Conservation (phyloP, 37 sponge, comb jelly and placozoan genomes). For the Haliclona indistincta region DNA sequence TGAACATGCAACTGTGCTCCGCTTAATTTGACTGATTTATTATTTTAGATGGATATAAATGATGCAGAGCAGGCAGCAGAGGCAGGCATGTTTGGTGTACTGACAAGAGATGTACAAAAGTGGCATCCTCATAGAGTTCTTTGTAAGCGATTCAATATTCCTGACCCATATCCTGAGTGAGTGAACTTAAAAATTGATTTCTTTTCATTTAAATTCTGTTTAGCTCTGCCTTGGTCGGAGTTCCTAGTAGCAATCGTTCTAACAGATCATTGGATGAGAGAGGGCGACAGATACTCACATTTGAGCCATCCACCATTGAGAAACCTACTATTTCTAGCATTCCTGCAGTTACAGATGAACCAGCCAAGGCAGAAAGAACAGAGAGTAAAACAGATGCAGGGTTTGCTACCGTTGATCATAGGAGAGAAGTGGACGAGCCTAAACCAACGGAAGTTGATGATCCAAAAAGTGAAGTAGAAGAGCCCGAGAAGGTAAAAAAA, state of each 20-base stretch:
- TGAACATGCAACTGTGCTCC: neutral
- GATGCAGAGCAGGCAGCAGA: conserved; percentile 73
- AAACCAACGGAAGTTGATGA: neutral
- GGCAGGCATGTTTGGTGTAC: conserved; percentile 70
- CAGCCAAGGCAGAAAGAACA: neutral
- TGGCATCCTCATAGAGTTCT: conserved; percentile 93
- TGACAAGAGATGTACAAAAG: conserved; percentile 77
- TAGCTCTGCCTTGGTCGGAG: neutral
- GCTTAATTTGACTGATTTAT: neutral
- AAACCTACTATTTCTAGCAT: neutral
- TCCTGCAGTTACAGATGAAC: neutral
- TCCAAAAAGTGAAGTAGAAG: neutral
- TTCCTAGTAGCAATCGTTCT: too few relatives aligned
- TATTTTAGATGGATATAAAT: conserved; percentile 2
- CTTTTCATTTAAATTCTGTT: neutral
- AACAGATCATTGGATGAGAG: too few relatives aligned
- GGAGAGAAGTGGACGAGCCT: neutral
- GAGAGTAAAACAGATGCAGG: neutral
- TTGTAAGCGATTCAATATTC: conserved; percentile 93
- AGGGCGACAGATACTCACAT: neutral
- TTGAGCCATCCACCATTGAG: neutral
- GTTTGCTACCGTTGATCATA: neutral
- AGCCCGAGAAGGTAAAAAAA: conserved; percentile 38
- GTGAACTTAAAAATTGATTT: conserved; percentile 13
- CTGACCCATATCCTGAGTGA: conserved; percentile 92